Evolutionary conservation across 2,797 vertebrate species (phyloP), one percentile per base, ranked within the genome.

Genomic region (Microcaecilia unicolor): DNA sequence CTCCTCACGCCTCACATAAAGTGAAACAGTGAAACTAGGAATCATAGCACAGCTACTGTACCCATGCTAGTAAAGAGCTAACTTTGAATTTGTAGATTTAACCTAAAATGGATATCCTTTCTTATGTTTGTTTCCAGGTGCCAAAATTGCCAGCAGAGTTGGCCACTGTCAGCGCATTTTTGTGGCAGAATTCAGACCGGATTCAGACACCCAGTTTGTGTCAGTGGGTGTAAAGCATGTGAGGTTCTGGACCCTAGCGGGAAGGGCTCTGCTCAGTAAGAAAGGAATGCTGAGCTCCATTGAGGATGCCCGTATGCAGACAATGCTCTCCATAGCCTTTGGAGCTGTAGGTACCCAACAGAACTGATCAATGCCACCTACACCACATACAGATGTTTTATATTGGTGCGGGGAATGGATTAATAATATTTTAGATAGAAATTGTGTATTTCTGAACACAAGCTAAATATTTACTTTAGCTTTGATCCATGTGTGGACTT

Each of bases 171-270:
- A 96, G 54, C 88, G 95, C 41, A 94, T 99, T 70, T 99, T 98
- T 70, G 95, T 98, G 74, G 93, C 92, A 3, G 96, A 99, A 72
- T 99, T 99, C 70, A 82, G 96, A 4, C 96, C 96, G 0, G 96
- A 99, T 70, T 99, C 96, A 1, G 96, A 99, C 63, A 95, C 91
- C 8, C 91, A 93, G 76, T 98, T 98, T 78, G 95, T 98, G 65
- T 95, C 96, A 3, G 96, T 98, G 64, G 96, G 96, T 34, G 88
- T 99, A 15, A 96, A 96, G 19, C 93, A 98, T 0, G 92, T 99
- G 37, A 87, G 87, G 28, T 99, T 99, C 80, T 99, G 96, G 96
- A 93, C 87, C 0, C 67, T 99, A 56, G 94, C 92, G 3, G 96
- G 96, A 48, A 84, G 84, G 52, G 91, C 91, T 42, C 79, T 98